These are phyloP conservation scores for Neotoxoptera formosana DNA, from an alignment of 1,140 invertebrate species.

Conservation along the genomic window DNA sequence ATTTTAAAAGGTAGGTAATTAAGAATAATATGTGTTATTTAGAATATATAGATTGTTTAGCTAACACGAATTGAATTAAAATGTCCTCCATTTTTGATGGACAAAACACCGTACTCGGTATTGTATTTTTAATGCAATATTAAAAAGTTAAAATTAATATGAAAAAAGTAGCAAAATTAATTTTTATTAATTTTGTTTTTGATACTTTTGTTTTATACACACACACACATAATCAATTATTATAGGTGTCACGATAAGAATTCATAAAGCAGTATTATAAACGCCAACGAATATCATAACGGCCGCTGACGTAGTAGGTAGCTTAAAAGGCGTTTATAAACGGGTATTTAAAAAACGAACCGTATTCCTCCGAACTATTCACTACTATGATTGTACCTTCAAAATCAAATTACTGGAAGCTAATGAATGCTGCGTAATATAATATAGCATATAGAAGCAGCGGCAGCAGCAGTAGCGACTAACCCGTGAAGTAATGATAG, in stretches of 20 bases:
- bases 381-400: neutral
- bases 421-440: neutral
- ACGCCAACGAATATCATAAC: neutral
- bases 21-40: neutral
- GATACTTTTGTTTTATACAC: neutral
- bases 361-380: neutral
- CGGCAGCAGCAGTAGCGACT: neutral
- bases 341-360: neutral
- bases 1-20: neutral
- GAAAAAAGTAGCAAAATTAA: neutral
- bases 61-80: too few species aligned
- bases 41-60: neutral
- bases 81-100: too few species aligned
- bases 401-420: constrained; percentile 32
- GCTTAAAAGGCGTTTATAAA: constrained; percentile 17
- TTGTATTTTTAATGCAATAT: neutral
- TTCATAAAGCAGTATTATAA: neutral
- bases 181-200: neutral
- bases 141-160: neutral
- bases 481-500: neutral
- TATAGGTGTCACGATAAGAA: neutral
- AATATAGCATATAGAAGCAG: neutral
- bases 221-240: neutral
- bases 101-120: neutral
- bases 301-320: neutral